These are phyloP conservation scores for Alsophila aescularia DNA, from an alignment of 2,888 invertebrate genomes.

Conservation along the genomic window DNA sequence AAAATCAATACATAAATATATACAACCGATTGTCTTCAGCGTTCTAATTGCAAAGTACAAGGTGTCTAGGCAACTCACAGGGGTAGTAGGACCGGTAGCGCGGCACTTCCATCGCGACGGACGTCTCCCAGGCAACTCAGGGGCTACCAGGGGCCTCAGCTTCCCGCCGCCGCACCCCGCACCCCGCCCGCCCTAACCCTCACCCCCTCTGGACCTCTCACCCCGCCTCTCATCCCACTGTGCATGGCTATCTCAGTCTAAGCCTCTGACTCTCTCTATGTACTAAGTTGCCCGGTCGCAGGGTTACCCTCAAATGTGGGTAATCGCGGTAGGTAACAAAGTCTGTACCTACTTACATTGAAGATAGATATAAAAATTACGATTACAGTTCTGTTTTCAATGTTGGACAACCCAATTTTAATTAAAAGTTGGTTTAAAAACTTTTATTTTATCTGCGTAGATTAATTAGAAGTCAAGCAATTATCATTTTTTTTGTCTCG, in stretches of 20 bases:
- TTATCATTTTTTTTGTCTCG: no score
- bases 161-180: constrained; percentile 52
- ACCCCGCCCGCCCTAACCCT: constrained; percentile 38
- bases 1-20: not conserved
- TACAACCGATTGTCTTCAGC: constrained; percentile 10
- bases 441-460: no score
- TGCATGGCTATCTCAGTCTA: constrained; percentile 29
- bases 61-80: constrained; percentile 65
- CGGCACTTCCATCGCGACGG: constrained; percentile 80
- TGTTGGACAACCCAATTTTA: no score
- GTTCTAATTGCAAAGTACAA: constrained; percentile 35
- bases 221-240: constrained; percentile 27
- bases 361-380: no score
- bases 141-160: constrained; percentile 45
- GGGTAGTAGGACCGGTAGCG: constrained; percentile 80
- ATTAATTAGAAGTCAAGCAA: no score
- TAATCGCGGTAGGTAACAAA: no score
- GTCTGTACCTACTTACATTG: no score
- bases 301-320: not conserved
- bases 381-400: no score
- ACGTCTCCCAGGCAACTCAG: constrained; percentile 81
- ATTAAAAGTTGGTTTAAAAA: no score
- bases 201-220: constrained; percentile 33
- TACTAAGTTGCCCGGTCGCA: constrained; percentile 7
- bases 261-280: constrained; percentile 13